These are phyloP conservation scores for Centropristis striata DNA, from an alignment of 2,113 vertebrate species.

Conservation along the genomic window DNA sequence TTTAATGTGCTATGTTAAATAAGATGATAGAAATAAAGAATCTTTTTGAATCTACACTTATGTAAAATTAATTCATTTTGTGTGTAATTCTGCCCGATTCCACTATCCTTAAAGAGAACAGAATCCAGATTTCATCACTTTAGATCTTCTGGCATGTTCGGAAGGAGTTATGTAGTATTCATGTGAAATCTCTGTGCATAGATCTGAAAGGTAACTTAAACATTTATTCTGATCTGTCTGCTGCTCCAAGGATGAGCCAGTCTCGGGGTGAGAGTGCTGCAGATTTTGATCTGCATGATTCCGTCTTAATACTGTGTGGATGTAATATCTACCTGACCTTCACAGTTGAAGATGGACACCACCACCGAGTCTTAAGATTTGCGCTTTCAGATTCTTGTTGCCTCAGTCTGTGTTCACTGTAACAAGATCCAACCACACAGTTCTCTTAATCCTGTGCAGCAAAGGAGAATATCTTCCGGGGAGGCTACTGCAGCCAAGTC, in stretches of 20 bases:
- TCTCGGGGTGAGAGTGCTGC: not conserved
- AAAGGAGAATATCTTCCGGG: not conserved
- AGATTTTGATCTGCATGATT: slow-evolving; percentile 38
- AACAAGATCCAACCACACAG: not conserved
- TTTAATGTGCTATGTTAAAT: not conserved
- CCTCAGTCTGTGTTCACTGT: slow-evolving; percentile 7
- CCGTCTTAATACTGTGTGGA: not conserved
- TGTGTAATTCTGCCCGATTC: not conserved
- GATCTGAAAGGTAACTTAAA: not conserved
- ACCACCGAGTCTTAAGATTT: not conserved
- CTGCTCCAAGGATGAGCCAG: not conserved
- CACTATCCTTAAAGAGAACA: not conserved
- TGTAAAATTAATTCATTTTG: not conserved
- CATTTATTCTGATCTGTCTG: not conserved
- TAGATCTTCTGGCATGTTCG: not conserved
- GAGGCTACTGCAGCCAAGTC: not conserved
- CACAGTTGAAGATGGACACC: not conserved
- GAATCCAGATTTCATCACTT: not conserved
- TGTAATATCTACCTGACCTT: slow-evolving; percentile 30
- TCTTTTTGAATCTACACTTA: not conserved
- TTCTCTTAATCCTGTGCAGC: slow-evolving; percentile 7
- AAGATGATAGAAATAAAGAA: not conserved
- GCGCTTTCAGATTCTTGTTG: not conserved
- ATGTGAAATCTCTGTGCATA: not conserved
- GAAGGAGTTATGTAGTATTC: not conserved